Base-by-base conservation (phyloP, 2,888 invertebrate genomes). In the Pantelozetes paolii region DNA sequence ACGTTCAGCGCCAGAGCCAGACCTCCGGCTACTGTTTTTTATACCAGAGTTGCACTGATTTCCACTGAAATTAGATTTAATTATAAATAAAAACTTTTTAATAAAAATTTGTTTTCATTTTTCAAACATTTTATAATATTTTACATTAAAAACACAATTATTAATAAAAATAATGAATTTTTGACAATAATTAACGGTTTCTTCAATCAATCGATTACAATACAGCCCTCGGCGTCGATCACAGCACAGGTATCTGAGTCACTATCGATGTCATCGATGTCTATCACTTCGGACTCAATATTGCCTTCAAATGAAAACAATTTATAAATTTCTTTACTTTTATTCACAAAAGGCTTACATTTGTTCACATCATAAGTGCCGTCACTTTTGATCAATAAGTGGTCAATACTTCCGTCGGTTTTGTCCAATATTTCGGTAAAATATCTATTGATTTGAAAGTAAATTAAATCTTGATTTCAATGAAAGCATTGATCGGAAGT, bases 1-100 rank as follows among this genome's bases (percentile, higher is more conserved):
- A 3, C 13, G 48, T 75, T 32, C 28, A 50, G 36, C 50, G 28
- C 3, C 15, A 73, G 5, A 42, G 54, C 23, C 26, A 40, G 15
- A 26, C 13, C 9, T 45, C 45, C 15, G 67, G 75, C 23, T 72
- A 71, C 23, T 75, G 75, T 30, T 75, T 54, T 54, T 73, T 72
- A 32, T 75, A 75, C n/a, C n/a, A n/a, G n/a, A n/a, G n/a, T n/a
- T n/a, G n/a, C n/a, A n/a, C n/a, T n/a, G n/a, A n/a, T n/a, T n/a
- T n/a, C n/a, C n/a, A n/a, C n/a, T n/a, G n/a, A n/a, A n/a, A n/a
- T n/a, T n/a, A n/a, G n/a, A n/a, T n/a, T n/a, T n/a, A n/a, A n/a
- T n/a, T n/a, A n/a, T n/a, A n/a, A n/a, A n/a, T n/a, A n/a, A n/a
- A n/a, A n/a, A n/a, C n/a, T n/a, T n/a, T n/a, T n/a, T n/a, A n/a